A percentile compares a stretch with the other conserved stretches of the same genome.
Conservation (phyloP, 2,797 vertebrate species). For the Acrossocheilus wenchowensis region DNA sequence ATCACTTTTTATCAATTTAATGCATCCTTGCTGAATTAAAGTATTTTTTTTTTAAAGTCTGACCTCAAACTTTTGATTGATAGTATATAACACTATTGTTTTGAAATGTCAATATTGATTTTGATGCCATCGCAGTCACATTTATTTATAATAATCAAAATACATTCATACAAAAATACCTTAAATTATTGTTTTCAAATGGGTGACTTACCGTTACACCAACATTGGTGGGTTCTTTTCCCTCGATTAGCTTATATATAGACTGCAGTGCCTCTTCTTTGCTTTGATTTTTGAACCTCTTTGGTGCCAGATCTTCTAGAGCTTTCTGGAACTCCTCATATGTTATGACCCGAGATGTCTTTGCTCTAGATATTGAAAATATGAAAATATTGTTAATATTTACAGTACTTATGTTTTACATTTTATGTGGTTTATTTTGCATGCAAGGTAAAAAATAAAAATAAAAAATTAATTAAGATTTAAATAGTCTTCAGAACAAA, state of each 20-base stretch:
- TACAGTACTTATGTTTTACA: not conserved
- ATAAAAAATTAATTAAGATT: not conserved
- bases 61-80: not conserved
- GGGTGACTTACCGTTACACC: constrained; percentile 87
- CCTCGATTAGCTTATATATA: constrained; percentile 86
- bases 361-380: constrained; percentile 77
- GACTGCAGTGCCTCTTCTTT: constrained; percentile 87
- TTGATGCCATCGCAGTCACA: not conserved
- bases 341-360: constrained; percentile 89
- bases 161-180: not conserved
- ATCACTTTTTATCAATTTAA: not conserved
- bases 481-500: not conserved
- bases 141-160: not conserved
- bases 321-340: constrained; percentile 92
- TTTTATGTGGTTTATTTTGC: not conserved
- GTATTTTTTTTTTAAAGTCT: too few relatives aligned
- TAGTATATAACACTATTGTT: not conserved
- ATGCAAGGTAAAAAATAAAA: not conserved
- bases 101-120: not conserved
- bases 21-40: not conserved
- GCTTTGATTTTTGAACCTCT: constrained; percentile 91
- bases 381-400: not conserved
- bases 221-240: constrained; percentile 85
- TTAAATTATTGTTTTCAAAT: not conserved
- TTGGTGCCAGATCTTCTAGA: constrained; percentile 86